Percentiles rank a stretch among this genome's conserved stretches.
Evolutionary conservation across 2,113 vertebrate species (phyloP).

Genomic region (Thalassoma bifasciatum): DNA sequence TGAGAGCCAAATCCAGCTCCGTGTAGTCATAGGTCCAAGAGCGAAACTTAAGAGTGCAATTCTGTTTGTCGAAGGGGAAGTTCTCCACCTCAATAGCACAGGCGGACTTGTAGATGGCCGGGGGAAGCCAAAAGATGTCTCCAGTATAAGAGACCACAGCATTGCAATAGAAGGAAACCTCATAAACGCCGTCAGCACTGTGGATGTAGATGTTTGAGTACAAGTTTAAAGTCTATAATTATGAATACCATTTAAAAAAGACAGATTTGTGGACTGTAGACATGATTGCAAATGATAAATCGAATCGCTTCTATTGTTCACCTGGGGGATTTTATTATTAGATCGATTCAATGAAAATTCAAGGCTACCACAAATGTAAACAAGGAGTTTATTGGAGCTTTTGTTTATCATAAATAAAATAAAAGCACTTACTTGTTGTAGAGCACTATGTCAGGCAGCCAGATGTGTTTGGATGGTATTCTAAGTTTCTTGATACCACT

Average conservation of each 20-base stretch:
- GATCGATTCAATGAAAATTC: no score
- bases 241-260: neutral
- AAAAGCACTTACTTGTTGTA: conserved; percentile 83
- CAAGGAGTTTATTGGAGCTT: neutral
- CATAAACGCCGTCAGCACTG: conserved; percentile 86
- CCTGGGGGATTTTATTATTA: no score
- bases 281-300: no score
- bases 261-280: no score
- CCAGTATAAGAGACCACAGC: conserved; percentile 84
- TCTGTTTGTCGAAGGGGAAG: conserved; percentile 88
- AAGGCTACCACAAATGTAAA: no score
- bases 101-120: conserved; percentile 87
- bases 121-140: conserved; percentile 86
- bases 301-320: no score
- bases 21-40: conserved; percentile 88
- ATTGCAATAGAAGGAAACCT: conserved; percentile 87
- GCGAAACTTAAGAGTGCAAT: conserved; percentile 87
- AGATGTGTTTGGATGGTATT: conserved; percentile 84
- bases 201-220: neutral
- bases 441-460: conserved; percentile 87
- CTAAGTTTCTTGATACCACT: conserved; percentile 85
- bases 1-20: conserved; percentile 83
- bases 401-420: neutral
- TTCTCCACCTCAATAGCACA: conserved; percentile 86
- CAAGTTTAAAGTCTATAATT: neutral